A percentile compares a stretch with the other conserved stretches of the same genome.
Evolutionary conservation across 2,797 vertebrate species (phyloP).

Genomic region (Gymnodraco acuticeps): DNA sequence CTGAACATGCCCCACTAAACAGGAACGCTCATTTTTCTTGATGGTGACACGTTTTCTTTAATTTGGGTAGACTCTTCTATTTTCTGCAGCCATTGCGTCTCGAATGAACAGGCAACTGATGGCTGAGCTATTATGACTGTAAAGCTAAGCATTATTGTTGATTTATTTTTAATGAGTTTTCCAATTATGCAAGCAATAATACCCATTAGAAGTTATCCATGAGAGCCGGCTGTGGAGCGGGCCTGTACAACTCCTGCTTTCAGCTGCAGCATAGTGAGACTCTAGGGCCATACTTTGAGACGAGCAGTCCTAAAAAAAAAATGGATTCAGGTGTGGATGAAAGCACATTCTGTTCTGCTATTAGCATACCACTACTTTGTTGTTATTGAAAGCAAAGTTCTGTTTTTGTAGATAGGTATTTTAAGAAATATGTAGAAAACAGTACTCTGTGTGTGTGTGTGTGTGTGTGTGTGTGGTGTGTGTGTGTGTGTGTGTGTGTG

Average conservation of each 20-base stretch:
- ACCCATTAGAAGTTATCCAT: constrained; percentile 77
- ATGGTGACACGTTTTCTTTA: constrained; percentile 26
- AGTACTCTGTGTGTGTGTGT: neutral
- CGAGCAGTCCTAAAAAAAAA: neutral
- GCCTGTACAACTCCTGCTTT: constrained; percentile 18
- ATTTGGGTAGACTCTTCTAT: constrained; percentile 46
- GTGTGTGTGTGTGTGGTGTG: constrained; percentile 26
- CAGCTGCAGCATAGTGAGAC: constrained; percentile 36
- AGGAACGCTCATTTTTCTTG: constrained; percentile 30
- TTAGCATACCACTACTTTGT: constrained; percentile 1
- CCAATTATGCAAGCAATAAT: constrained; percentile 79
- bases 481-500: constrained; percentile 8
- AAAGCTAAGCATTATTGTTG: constrained; percentile 78
- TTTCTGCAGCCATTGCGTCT: constrained; percentile 58
- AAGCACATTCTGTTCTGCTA: neutral
- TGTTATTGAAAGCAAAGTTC: constrained; percentile 13
- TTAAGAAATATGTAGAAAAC: constrained; percentile 27
- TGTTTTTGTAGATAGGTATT: constrained; percentile 26
- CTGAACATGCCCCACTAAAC: neutral
- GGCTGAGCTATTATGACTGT: constrained; percentile 71
- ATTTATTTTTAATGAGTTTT: constrained; percentile 85
- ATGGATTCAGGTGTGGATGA: constrained; percentile 22
- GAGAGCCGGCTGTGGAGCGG: constrained; percentile 48
- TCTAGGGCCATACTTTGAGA: constrained; percentile 24
- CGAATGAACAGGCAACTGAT: constrained; percentile 72